Evolutionary conservation across 2,888 invertebrate genomes (phyloP), one percentile per base, ranked within the genome.

Genomic region (Drosophila nr. perissopoda): DNA sequence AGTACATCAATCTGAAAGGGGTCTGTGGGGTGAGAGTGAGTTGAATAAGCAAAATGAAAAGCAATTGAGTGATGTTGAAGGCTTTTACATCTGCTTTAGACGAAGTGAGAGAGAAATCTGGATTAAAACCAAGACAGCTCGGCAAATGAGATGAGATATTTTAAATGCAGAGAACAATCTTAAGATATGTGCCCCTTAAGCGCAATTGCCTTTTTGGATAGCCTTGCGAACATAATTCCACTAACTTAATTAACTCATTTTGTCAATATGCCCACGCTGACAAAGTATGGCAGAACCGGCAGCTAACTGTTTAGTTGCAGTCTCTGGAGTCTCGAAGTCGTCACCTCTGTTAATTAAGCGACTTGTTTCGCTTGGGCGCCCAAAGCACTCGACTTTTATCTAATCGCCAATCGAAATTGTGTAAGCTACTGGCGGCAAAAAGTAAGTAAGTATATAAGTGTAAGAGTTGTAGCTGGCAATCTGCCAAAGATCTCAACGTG

Each of bases 371-470:
- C 73, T 57, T 40, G 70, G 78, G 53, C 73, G 71, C 66, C 72
- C 66, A 83, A 66, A 59, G 71, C 75, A 72, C 49, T 80, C 53
- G 76, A 18, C 36, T 74, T 49, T 82, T 86, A 90, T 87, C 87
- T 87, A 78, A 87, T 88, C 90, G 66, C 57, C 34, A 61, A 87
- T 87, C 87, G 69, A 73, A 82, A 88, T 87, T 90, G 87, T 90
- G 89, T 69, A 86, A 90, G 76, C 79, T 69, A 64, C 67, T 59
- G 67, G 69, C 69, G 13, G 40, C 51, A 69, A 38, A 62, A 60
- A 65, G 31, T 25, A 11, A 7, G 25, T 36, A 36, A 27, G 36
- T 36, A 27, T 38, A 27, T 56, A 52, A 53, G 53, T 18, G 25
- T 40, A 13, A 29, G 34, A 59, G 54, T 31, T 49, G 25, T 54